These are phyloP conservation scores for Spialia ferax DNA, from an alignment of 2,888 invertebrate species.

Conservation along the genomic window DNA sequence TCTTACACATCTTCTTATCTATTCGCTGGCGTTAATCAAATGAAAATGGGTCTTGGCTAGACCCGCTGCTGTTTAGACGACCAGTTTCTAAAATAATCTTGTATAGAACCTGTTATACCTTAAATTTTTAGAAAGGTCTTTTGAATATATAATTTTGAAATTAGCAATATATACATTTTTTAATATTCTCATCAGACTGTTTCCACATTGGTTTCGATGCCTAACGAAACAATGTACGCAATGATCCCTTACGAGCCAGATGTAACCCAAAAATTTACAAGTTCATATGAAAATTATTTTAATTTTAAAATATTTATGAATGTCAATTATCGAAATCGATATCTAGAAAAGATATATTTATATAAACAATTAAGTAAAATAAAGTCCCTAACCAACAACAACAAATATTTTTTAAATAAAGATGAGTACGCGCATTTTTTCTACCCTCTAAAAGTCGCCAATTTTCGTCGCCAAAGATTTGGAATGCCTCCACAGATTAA, in stretches of 20 bases:
- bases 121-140: constrained; percentile 34
- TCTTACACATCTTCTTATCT: too few species aligned
- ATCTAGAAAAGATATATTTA: not conserved
- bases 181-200: not conserved
- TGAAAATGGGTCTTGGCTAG: too few species aligned
- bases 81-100: constrained; percentile 22
- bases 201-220: not conserved
- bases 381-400: too few species aligned
- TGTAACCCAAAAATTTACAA: not conserved
- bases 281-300: not conserved
- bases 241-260: not conserved
- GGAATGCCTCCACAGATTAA: constrained; percentile 38
- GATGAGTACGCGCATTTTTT: constrained; percentile 14
- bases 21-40: too few species aligned
- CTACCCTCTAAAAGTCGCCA: constrained; percentile 6
- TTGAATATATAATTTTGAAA: constrained; percentile 32
- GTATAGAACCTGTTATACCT: constrained; percentile 22
- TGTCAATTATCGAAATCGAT: not conserved
- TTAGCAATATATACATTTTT: constrained; percentile 24
- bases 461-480: constrained; percentile 28
- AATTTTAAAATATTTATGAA: not conserved
- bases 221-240: constrained; percentile 2
- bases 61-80: constrained; percentile 17
- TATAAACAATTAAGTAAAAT: constrained; percentile 16
- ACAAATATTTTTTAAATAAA: constrained; percentile 18